Evolutionary conservation across 2,888 invertebrate species (phyloP), one percentile per base, ranked within the genome.

Genomic region (Sisyra nigra): DNA sequence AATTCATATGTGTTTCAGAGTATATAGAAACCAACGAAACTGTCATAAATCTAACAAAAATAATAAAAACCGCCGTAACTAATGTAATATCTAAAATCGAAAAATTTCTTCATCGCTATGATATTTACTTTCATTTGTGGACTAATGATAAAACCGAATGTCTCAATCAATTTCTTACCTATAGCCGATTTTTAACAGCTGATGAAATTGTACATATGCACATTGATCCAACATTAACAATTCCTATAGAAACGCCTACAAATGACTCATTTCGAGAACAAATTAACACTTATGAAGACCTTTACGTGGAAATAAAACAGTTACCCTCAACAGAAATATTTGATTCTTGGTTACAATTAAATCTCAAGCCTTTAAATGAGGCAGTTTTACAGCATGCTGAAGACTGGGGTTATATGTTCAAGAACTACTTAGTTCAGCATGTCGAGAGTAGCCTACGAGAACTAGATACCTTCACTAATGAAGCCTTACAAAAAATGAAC

Each of bases 371-470:
- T 0, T 77, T 94, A 50, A 84, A 89, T 52, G 82, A 83, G 54
- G 74, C 78, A 1, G 75, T 94, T 13, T 69, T 92, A 48, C 86
- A 85, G 57, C 76, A 77, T 17, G 76, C 91, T 46, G 81, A 84
- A 57, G 81, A 86, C 54, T 93, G 93, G 92, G 80, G 85, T 45
- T 81, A 83, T 55, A 68, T 91, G 50, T 88, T 83, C 55, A 92
- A 92, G 55, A 76, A 82, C 53, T 80, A 92, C 65, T 69, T 94
- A 7, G 79, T 85, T 49, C 75, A 87, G 51, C 75, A 79, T 48
- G 91, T 93, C 1, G 75, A 79, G 39, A 73, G 24, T 53, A 86
- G 86, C 52, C 64, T 91, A 50, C 67, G 77, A 47, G 82, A 86
- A 36, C 65, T 93, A 37, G 76, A 82, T 48, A 66, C 71, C 14